Evolutionary conservation across 2,797 vertebrate species (phyloP).

Genomic region (Phoeniculus purpureus): DNA sequence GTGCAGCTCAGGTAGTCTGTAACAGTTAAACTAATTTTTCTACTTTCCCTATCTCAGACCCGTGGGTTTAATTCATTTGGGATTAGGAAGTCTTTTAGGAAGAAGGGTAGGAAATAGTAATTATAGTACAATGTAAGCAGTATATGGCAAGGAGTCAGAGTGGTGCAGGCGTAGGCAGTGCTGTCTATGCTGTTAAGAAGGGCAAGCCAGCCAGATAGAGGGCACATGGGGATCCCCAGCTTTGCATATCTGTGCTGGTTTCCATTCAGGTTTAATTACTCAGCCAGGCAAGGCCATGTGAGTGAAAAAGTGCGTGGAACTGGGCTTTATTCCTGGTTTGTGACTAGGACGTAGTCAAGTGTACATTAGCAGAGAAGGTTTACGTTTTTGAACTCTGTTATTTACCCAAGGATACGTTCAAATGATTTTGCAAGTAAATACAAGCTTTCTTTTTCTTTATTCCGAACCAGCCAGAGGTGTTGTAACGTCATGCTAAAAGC

Average conservation of each 20-base stretch:
- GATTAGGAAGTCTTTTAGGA: neutral
- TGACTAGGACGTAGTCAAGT: neutral
- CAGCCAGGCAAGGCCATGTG: neutral
- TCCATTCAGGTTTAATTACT: neutral
- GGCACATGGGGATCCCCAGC: neutral
- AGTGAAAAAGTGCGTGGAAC: neutral
- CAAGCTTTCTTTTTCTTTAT: neutral
- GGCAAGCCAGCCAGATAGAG: neutral
- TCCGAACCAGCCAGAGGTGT: neutral
- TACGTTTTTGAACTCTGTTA: fast-evolving
- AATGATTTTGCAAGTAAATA: neutral
- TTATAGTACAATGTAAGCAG: neutral
- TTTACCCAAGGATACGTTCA: neutral
- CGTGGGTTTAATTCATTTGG: neutral
- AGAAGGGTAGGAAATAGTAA: neutral
- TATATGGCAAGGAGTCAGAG: neutral
- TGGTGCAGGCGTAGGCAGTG: neutral
- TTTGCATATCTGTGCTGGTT: neutral
- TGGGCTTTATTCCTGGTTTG: neutral
- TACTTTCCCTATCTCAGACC: neutral
- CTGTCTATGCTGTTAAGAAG: neutral
- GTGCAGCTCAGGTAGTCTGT: neutral
- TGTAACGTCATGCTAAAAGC: neutral
- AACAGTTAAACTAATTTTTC: neutral
- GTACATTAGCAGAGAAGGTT: neutral